A percentile compares a stretch with the other conserved stretches of the same genome.
Evolutionary conservation across 2,888 invertebrate species (phyloP).

Genomic region (Ganaspis brasiliensis): DNA sequence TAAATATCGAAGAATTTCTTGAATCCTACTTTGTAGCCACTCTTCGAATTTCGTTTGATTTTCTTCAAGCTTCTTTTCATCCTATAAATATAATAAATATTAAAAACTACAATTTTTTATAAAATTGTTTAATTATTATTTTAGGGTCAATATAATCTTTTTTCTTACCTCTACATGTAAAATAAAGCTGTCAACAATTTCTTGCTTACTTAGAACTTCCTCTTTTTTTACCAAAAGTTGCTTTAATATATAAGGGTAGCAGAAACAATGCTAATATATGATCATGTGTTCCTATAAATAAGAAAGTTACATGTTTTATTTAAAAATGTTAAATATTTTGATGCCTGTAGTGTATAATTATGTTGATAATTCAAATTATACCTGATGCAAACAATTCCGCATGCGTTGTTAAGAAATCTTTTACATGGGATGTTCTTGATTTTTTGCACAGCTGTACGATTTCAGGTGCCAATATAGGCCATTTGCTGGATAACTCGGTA

Average conservation of each 20-base stretch:
- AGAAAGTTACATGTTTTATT: too few relatives aligned
- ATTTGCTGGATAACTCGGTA: not conserved
- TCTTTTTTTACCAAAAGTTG: not conserved
- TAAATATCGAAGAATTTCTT: slow-evolving; percentile 5
- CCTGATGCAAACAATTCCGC: not conserved
- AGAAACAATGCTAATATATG: not conserved
- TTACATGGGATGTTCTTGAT: not conserved
- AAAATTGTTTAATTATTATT: too few relatives aligned
- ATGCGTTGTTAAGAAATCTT: not conserved
- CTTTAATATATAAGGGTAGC: not conserved
- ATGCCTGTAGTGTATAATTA: not conserved
- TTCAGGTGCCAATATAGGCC: not conserved
- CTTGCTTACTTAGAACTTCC: not conserved
- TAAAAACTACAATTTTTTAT: not conserved
- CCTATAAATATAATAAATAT: not conserved
- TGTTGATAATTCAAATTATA: not conserved
- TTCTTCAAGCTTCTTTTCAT: not conserved
- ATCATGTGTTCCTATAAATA: not conserved
- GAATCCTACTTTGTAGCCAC: not conserved
- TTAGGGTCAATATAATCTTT: not conserved
- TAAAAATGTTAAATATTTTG: not conserved
- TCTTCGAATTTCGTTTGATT: not conserved
- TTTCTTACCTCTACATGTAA: slow-evolving; percentile 1
- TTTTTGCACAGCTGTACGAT: not conserved
- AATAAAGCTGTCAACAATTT: not conserved